phyloP scores from a whole-genome alignment of 2,888 invertebrate genomes.

The Idaea dimidiata region DNA sequence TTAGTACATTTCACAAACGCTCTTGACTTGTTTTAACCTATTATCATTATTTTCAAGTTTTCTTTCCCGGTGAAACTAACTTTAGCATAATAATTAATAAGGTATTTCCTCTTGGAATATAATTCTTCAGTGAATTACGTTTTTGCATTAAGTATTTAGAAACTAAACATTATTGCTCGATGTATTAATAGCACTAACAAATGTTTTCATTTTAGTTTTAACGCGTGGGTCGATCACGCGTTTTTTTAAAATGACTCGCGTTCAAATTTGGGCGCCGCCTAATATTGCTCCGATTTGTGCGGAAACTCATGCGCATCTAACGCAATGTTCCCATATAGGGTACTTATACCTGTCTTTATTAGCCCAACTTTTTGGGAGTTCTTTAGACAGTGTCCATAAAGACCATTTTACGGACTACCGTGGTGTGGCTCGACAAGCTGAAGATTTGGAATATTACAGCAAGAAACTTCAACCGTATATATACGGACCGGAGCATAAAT shows the following conservation, averaged over 20 bases:
- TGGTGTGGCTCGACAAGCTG: background rate
- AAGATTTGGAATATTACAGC: background rate
- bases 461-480: background rate
- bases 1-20: no score
- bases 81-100: no score
- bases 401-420: conserved; percentile 8
- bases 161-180: background rate
- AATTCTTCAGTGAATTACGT: no score
- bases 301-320: conserved; percentile 1
- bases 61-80: no score
- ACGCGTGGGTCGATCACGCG: background rate
- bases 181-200: background rate
- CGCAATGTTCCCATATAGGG: conserved; percentile 45
- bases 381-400: conserved; percentile 18
- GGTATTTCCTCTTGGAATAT: no score
- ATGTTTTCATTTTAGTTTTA: background rate
- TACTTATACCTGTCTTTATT: conserved; percentile 49
- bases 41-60: no score
- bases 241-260: background rate
- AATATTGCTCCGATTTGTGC: background rate
- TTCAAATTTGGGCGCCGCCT: background rate
- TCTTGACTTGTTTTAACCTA: no score
- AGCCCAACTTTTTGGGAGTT: conserved; percentile 47
- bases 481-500: background rate
- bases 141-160: background rate